Evolutionary conservation across 2,113 vertebrate genomes (phyloP).

Genomic region (Coturnix japonica): DNA sequence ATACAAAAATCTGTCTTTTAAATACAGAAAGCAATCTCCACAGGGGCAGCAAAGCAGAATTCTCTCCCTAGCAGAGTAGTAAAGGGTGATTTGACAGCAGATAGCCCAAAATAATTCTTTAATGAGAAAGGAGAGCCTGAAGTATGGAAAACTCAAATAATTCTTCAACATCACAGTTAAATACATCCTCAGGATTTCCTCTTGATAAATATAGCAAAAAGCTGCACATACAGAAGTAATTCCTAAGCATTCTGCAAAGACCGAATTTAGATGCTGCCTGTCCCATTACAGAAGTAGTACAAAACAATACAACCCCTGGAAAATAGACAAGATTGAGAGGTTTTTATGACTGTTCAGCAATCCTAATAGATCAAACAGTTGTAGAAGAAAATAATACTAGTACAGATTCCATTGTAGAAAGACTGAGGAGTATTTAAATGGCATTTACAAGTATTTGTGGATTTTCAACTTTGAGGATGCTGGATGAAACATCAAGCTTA

Average conservation of each 20-base stretch:
- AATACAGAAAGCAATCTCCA: not conserved
- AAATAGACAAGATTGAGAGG: not conserved
- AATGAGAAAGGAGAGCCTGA: not conserved
- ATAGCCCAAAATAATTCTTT: slow-evolving; percentile 35
- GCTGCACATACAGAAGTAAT: not conserved
- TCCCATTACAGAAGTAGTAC: not conserved
- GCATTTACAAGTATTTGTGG: not conserved
- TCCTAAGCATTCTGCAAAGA: not conserved
- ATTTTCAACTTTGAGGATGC: not conserved
- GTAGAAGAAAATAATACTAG: not conserved
- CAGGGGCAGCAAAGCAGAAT: not conserved
- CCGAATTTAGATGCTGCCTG: slow-evolving; percentile 22
- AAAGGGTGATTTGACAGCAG: not conserved
- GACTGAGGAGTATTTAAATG: not conserved
- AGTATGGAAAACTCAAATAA: slow-evolving; percentile 1
- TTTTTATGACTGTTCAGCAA: not conserved
- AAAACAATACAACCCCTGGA: not conserved
- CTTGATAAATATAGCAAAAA: slow-evolving; percentile 44
- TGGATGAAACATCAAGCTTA: not conserved
- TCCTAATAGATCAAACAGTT: not conserved
- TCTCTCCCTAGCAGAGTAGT: not conserved
- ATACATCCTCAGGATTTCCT: slow-evolving; percentile 69
- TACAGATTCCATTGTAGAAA: not conserved
- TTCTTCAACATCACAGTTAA: slow-evolving; percentile 42
- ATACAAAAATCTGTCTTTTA: not conserved